Conservation (phyloP, 2,888 invertebrate species). For the Pyrochroa serraticornis region DNA sequence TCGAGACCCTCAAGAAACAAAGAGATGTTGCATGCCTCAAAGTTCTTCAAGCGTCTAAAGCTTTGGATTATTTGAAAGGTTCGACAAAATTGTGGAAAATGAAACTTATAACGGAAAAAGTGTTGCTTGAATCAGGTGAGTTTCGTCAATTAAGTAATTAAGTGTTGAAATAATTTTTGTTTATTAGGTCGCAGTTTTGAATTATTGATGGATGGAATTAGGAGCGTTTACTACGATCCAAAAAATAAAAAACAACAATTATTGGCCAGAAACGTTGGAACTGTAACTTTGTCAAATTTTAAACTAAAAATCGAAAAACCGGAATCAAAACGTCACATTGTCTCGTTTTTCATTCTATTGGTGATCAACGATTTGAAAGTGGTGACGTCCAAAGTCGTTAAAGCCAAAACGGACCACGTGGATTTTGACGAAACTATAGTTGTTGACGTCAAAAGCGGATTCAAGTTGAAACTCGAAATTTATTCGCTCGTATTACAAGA, state of each 20-base stretch:
- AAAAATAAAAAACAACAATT: too few species aligned
- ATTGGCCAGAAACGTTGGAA: too few species aligned
- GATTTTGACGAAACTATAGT: neutral
- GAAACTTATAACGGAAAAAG: neutral
- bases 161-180: neutral
- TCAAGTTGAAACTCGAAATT: constrained; percentile 15
- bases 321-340: too few species aligned
- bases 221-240: too few species aligned
- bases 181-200: neutral
- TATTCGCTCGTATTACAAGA: constrained; percentile 15
- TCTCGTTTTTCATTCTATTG: neutral
- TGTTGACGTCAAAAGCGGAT: neutral
- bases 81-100: neutral
- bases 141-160: neutral
- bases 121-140: constrained; percentile 7
- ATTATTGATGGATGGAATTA: neutral
- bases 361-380: neutral
- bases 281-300: too few species aligned
- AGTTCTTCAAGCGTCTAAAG: constrained; percentile 1
- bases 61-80: neutral
- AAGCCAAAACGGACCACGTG: neutral
- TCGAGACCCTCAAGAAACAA: neutral
- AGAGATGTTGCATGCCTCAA: constrained; percentile 1
- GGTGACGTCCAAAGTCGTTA: neutral
- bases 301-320: too few species aligned